Conservation (phyloP, 2,797 vertebrate species). For the Acanthornis magna region DNA sequence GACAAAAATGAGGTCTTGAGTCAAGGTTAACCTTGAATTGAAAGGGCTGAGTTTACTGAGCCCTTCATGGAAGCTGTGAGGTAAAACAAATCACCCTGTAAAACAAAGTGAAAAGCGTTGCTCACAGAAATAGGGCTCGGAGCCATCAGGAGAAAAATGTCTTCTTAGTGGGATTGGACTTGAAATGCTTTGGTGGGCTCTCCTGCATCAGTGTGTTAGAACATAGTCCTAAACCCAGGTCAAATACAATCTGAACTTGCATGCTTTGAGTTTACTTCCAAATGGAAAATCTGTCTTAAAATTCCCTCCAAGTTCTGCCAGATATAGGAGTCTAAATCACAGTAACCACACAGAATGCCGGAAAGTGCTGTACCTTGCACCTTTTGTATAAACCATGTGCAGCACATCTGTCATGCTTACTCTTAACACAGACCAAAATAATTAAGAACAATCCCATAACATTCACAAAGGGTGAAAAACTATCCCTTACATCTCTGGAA, state of each 20-base stretch:
- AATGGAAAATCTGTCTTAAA: constrained; percentile 27
- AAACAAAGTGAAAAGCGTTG: neutral
- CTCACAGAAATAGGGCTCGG: neutral
- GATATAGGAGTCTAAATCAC: neutral
- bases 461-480: neutral
- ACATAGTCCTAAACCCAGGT: neutral
- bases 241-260: neutral
- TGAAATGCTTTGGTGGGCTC: neutral
- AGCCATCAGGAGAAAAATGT: neutral
- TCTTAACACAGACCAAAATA: neutral
- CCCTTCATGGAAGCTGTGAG: neutral
- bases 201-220: neutral
- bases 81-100: neutral
- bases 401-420: neutral
- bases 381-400: constrained; percentile 3
- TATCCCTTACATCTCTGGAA: neutral
- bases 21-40: neutral
- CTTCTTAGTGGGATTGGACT: neutral
- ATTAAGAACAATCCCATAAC: neutral
- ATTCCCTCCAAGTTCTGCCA: constrained; percentile 49
- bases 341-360: constrained; percentile 19
- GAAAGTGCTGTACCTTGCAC: neutral
- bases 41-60: neutral
- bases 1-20: neutral
- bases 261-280: neutral